Base-by-base conservation (phyloP, 1,140 invertebrate species). In the Doryteuthis pealeii region DNA sequence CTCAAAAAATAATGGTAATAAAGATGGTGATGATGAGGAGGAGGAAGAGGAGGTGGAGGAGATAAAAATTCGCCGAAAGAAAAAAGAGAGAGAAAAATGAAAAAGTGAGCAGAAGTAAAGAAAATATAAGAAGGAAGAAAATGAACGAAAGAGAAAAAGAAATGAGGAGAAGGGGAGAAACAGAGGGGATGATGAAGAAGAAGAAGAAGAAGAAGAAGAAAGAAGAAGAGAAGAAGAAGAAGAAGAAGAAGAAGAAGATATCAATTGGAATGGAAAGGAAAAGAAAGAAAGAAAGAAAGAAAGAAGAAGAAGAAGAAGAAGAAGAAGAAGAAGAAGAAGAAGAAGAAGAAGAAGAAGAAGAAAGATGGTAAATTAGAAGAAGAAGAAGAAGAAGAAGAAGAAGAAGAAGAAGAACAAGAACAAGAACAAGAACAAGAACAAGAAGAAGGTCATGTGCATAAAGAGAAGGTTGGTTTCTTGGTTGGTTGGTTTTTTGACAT, bases 361-460 rank as follows among this genome's bases (percentile, higher is more conserved):
- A n/a, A n/a, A n/a, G n/a, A n/a, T n/a, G n/a, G n/a, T n/a, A n/a
- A n/a, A n/a, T n/a, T n/a, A n/a, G n/a, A n/a, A n/a, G n/a, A n/a
- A n/a, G n/a, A n/a, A n/a, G n/a, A n/a, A n/a, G 30, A 68, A 31
- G 30, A 68, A 31, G 30, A 68, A 31, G 30, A 68, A 31, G 30
- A 68, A 31, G 30, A 68, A 68, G 66, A 68, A 68, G 18, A 68
- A 68, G 66, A 68, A 68, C 18, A 68, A 70, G 69, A 70, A 4
- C 1, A 70, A 70, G 69, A 70, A 70, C 1, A 70, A 4, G 69
- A 70, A 70, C 30, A 70, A 70, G 1, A 70, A 70, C 30, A 1
- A 70, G 1, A 70, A 70, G 69, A 70, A 70, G 30, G 69, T 1
- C 10, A n/a, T n/a, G n/a, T n/a, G n/a, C n/a, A n/a, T n/a, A n/a